These are phyloP conservation scores for Rhinatrema bivittatum DNA, from an alignment of 2,797 vertebrate genomes.

Conservation along the genomic window DNA sequence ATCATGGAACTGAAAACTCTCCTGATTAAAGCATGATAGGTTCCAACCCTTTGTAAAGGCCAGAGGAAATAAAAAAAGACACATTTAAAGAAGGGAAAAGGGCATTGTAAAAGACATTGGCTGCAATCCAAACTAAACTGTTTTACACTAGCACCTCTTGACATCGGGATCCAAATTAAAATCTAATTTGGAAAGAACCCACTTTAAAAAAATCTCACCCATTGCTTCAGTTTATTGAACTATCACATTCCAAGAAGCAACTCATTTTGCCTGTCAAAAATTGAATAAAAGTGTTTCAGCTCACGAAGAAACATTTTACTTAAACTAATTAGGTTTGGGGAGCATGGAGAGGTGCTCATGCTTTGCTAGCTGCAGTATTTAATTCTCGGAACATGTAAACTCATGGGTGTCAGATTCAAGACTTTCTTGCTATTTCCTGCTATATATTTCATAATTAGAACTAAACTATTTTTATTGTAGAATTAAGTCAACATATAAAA, in stretches of 20 bases:
- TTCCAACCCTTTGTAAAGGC: constrained; percentile 3
- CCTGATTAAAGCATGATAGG: background rate
- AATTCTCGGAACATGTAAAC: constrained; percentile 27
- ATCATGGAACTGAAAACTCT: background rate
- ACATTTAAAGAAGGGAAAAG: background rate
- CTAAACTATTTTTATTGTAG: no score
- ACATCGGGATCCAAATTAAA: constrained; percentile 55
- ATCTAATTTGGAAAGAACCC: constrained; percentile 60
- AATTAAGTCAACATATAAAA: no score
- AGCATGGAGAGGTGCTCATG: constrained; percentile 30
- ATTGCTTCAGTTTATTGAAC: constrained; percentile 54
- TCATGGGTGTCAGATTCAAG: constrained; percentile 31
- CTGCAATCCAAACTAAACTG: constrained; percentile 23
- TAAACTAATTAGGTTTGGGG: constrained; percentile 64
- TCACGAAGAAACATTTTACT: constrained; percentile 55
- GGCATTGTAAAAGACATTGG: constrained; percentile 17
- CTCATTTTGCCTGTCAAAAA: constrained; percentile 80
- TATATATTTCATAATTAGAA: constrained; percentile 48
- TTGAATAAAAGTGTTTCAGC: constrained; percentile 59
- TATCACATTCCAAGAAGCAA: constrained; percentile 71
- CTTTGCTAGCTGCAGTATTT: constrained; percentile 28
- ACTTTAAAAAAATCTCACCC: constrained; percentile 50
- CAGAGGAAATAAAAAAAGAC: background rate
- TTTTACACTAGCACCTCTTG: constrained; percentile 21
- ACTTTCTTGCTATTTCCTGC: constrained; percentile 2